Evolutionary conservation across 2,888 invertebrate genomes (phyloP).

Genomic region (Conchocele bisecta): DNA sequence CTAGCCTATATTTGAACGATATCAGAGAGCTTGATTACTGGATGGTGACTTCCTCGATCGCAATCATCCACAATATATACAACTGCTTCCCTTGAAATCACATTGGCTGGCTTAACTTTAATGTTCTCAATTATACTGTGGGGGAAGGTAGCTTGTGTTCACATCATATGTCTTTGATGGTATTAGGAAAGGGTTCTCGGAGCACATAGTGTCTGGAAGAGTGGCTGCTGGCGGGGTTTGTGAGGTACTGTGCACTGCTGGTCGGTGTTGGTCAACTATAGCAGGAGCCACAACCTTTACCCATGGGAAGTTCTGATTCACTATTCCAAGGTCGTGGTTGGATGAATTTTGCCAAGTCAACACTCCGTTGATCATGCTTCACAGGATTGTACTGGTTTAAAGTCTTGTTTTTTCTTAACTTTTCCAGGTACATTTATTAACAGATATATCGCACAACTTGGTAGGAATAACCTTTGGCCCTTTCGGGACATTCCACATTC

Average conservation of each 20-base stretch:
- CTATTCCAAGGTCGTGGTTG: neutral
- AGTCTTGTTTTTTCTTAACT: neutral
- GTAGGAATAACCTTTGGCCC: slow-evolving; percentile 8
- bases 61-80: neutral
- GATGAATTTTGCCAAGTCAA: neutral
- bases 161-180: too few relatives aligned
- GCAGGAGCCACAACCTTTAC: slow-evolving; percentile 15
- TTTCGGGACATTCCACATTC: slow-evolving; percentile 25
- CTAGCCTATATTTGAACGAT: neutral
- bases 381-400: slow-evolving; percentile 14
- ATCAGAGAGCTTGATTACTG: neutral
- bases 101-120: too few relatives aligned
- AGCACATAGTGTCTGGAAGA: too few relatives aligned
- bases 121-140: too few relatives aligned
- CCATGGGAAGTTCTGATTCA: slow-evolving; percentile 13
- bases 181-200: too few relatives aligned
- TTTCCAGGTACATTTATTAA: neutral
- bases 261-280: slow-evolving; percentile 1
- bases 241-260: neutral
- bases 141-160: too few relatives aligned
- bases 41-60: neutral
- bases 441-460: neutral
- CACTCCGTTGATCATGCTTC: neutral
- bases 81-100: too few relatives aligned
- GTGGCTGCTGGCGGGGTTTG: neutral